Evolutionary conservation across 2,797 vertebrate genomes (phyloP).

Genomic region (Columba guinea): DNA sequence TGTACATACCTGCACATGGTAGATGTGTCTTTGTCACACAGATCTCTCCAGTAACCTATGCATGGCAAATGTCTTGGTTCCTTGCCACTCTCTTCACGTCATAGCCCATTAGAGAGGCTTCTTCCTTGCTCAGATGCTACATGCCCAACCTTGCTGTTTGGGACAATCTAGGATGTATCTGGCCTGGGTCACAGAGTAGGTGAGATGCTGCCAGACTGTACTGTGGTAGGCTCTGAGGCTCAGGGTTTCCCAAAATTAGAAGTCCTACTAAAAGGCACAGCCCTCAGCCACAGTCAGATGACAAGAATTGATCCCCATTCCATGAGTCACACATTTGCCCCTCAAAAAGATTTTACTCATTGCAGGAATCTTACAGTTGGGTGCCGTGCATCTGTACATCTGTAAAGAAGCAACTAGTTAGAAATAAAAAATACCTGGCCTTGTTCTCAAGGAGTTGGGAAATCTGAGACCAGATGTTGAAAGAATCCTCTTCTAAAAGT

Average conservation of each 20-base stretch:
- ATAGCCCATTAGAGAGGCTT: not conserved
- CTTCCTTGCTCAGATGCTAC: not conserved
- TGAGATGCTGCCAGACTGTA: not conserved
- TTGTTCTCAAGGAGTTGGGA: not conserved
- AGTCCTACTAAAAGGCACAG: not conserved
- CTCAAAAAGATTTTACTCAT: not conserved
- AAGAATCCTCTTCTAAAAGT: not conserved
- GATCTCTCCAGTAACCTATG: not conserved
- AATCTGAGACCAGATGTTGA: not conserved
- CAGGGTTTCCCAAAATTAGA: not conserved
- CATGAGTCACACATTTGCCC: not conserved
- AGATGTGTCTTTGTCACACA: not conserved
- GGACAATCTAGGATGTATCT: not conserved
- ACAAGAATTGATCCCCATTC: not conserved
- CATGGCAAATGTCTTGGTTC: not conserved
- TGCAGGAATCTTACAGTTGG: not conserved
- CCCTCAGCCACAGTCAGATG: not conserved
- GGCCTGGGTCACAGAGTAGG: not conserved
- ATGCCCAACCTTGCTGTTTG: not conserved
- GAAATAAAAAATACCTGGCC: not conserved
- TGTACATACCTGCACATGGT: not conserved
- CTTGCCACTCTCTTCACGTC: not conserved
- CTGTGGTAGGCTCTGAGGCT: not conserved
- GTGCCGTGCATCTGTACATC: not conserved
- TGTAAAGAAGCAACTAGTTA: not conserved